These are phyloP conservation scores for Ctena decussata DNA, from an alignment of 2,888 invertebrate species.

Conservation along the genomic window DNA sequence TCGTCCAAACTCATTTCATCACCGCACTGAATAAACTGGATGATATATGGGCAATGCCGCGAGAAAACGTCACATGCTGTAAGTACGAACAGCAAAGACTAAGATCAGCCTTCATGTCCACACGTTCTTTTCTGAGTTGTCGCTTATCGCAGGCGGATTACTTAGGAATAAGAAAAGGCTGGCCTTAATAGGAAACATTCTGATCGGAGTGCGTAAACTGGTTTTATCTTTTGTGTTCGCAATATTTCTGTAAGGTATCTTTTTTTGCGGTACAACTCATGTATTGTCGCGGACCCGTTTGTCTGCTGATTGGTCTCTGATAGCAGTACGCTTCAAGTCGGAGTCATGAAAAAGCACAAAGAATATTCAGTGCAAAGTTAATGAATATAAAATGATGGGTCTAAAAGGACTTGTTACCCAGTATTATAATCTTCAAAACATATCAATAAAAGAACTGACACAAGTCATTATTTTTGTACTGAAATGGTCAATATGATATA, in stretches of 20 bases:
- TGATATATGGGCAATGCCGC: too few species aligned
- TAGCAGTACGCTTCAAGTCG: background rate
- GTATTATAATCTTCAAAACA: background rate
- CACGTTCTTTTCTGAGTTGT: too few species aligned
- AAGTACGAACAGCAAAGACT: too few species aligned
- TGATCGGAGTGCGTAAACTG: too few species aligned
- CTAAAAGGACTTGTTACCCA: background rate
- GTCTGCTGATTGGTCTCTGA: background rate
- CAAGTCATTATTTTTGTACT: background rate
- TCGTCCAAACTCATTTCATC: background rate
- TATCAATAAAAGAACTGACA: background rate
- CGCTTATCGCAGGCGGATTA: too few species aligned
- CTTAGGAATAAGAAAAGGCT: too few species aligned
- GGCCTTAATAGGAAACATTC: too few species aligned
- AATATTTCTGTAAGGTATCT: too few species aligned
- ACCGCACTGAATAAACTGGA: background rate
- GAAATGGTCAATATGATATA: background rate
- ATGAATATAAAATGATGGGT: background rate
- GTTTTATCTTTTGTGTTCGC: too few species aligned
- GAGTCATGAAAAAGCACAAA: background rate
- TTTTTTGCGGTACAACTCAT: too few species aligned
- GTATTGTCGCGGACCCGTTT: background rate
- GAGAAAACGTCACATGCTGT: too few species aligned
- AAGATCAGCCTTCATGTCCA: too few species aligned
- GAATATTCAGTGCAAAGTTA: constrained; percentile 3